Base-by-base conservation (phyloP, 2,797 vertebrate genomes). In the Tadarida brasiliensis region DNA sequence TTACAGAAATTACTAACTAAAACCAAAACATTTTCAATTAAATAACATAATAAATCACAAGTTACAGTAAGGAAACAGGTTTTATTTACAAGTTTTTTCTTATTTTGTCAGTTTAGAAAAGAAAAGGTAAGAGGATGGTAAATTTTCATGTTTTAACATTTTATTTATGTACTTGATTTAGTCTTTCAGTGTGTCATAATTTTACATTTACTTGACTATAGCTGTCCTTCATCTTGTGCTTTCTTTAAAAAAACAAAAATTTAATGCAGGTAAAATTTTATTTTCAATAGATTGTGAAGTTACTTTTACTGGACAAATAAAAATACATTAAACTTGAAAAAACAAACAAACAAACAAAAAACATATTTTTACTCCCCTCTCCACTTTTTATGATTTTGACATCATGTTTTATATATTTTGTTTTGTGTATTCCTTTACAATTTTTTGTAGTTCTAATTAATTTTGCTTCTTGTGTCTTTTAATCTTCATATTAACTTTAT, bases 311-410 rank as follows among this genome's bases (percentile, higher is more conserved):
- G 9, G 67, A 94, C 77, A 96, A 97, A 93, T 96, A 97, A 96
- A 96, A 97, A 83, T 95, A 86, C 91, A 83, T 98, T 97, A 97
- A 98, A 97, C 88, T 85, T 76, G 24, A 83, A n/a, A n/a, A n/a
- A n/a, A n/a, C n/a, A n/a, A n/a, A n/a, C n/a, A n/a, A n/a, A n/a
- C n/a, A n/a, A n/a, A n/a, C n/a, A n/a, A n/a, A 44, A 44, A 44
- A 44, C 39, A 44, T 44, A 44, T 7, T 44, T 44, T 44, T 44
- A 44, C 39, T 44, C 39, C 39, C 39, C 39, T 44, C 28, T 30
- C 59, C 24, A 65, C 28, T n/a, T 28, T n/a, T 63, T 30, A 63
- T 63, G 61, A 15, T 63, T 63, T 30, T 63, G 63, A 30, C 30
- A 30, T 30, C 30, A 65, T 16, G 14, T 63, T 59, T 59, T 59